Evolutionary conservation across 2,888 invertebrate species (phyloP).

Genomic region (Nyleta sp.): DNA sequence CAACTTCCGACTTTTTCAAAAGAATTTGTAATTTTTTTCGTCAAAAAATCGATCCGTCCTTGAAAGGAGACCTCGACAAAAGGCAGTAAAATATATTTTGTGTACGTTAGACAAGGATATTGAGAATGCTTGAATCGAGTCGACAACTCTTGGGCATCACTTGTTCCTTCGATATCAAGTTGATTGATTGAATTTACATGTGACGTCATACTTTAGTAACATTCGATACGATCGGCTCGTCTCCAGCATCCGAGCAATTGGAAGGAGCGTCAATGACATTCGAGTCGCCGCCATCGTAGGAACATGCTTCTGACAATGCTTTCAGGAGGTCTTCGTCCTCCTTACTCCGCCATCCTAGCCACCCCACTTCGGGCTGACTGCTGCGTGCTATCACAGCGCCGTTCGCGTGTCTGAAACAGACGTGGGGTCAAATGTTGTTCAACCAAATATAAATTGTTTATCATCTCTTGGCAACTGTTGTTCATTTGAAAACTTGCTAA

Average conservation of each 20-base stretch:
- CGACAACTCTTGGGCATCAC: too few relatives aligned
- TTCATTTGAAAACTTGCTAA: too few relatives aligned
- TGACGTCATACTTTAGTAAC: conserved; percentile 72
- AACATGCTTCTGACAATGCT: conserved; percentile 91
- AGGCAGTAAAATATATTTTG: too few relatives aligned
- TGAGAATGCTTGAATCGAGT: too few relatives aligned
- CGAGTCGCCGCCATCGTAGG: conserved; percentile 86
- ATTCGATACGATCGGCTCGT: conserved; percentile 71
- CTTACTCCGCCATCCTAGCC: conserved; percentile 95
- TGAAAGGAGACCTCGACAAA: too few relatives aligned
- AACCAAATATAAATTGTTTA: too few relatives aligned
- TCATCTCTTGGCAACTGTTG: too few relatives aligned
- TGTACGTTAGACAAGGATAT: too few relatives aligned
- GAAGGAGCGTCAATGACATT: conserved; percentile 79
- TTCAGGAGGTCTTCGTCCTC: conserved; percentile 95
- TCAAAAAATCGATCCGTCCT: too few relatives aligned
- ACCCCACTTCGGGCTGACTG: conserved; percentile 98
- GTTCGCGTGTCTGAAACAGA: conserved; percentile 87
- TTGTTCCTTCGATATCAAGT: too few relatives aligned
- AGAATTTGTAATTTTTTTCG: too few relatives aligned
- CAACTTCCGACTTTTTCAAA: too few relatives aligned
- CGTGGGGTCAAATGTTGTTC: not conserved
- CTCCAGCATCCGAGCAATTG: conserved; percentile 72
- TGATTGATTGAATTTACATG: not conserved
- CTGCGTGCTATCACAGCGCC: conserved; percentile 97